Conservation (phyloP, 2,113 vertebrate genomes). For the Seriola aureovittata region DNA sequence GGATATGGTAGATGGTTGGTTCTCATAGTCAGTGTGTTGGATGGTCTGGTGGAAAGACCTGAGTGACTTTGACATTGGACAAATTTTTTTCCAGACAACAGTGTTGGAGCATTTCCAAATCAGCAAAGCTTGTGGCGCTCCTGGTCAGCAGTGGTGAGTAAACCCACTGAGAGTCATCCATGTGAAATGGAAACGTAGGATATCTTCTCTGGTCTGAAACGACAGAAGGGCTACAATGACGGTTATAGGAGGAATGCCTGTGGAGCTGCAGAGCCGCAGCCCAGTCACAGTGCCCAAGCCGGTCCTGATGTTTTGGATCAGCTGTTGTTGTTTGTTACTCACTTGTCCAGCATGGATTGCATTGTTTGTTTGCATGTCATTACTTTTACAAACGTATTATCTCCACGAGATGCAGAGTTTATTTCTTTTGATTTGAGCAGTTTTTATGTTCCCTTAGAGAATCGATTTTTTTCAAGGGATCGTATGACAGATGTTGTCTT, state of each 20-base stretch:
- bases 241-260: background rate
- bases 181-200: too few species aligned
- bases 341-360: constrained; percentile 24
- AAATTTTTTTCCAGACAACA: background rate
- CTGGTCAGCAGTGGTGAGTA: background rate
- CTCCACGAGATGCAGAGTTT: constrained; percentile 16
- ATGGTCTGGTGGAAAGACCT: background rate
- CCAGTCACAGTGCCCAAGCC: background rate
- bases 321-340: constrained; percentile 18
- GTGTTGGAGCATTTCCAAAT: background rate
- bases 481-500: constrained; percentile 62
- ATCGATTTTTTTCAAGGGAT: constrained; percentile 49
- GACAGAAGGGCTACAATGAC: background rate
- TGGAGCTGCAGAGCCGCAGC: background rate
- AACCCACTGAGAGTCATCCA: background rate
- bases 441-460: constrained; percentile 24
- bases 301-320: background rate
- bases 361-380: background rate
- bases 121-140: too few species aligned
- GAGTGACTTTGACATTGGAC: background rate
- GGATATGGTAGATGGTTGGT: background rate
- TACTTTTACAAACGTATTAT: background rate
- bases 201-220: too few species aligned
- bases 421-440: constrained; percentile 28
- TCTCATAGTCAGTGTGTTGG: background rate